Evolutionary conservation across 2,113 vertebrate species (phyloP).

Genomic region (Tragelaphus imberbis): DNA sequence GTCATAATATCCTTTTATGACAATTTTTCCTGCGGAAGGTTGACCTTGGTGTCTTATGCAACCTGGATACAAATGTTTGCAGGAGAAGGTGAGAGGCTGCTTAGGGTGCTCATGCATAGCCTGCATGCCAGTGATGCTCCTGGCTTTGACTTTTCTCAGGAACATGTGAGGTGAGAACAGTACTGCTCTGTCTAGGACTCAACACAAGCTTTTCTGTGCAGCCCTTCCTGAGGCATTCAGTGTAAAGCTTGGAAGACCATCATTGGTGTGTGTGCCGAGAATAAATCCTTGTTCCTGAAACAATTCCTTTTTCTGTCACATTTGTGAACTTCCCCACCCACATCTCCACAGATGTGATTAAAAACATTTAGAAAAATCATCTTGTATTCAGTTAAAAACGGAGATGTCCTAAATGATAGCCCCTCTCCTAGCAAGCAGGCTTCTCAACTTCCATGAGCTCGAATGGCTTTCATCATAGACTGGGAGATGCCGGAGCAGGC

Average conservation of each 20-base stretch:
- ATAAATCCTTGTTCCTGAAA: neutral
- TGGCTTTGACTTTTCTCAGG: neutral
- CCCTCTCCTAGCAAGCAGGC: neutral
- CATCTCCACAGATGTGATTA: neutral
- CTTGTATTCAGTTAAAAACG: slow-evolving; percentile 23
- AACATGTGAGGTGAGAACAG: neutral
- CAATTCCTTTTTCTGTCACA: neutral
- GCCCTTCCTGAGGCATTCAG: neutral
- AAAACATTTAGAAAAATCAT: neutral
- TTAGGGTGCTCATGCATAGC: neutral
- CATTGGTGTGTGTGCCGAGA: neutral
- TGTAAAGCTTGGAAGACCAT: neutral
- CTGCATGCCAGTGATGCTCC: neutral
- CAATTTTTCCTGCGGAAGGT: neutral
- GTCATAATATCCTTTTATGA: neutral
- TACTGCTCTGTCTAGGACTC: neutral
- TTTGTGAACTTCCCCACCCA: neutral
- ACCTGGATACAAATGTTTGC: neutral
- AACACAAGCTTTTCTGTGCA: neutral
- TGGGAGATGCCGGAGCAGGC: slow-evolving; percentile 8
- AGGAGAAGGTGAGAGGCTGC: neutral
- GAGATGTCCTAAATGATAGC: neutral
- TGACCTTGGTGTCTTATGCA: neutral
- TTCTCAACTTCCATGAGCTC: neutral
- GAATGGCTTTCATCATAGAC: slow-evolving; percentile 28